A percentile compares a stretch with the other conserved stretches of the same genome.
Conservation (phyloP, 2,797 vertebrate species). For the Hafferia zeledoni region DNA sequence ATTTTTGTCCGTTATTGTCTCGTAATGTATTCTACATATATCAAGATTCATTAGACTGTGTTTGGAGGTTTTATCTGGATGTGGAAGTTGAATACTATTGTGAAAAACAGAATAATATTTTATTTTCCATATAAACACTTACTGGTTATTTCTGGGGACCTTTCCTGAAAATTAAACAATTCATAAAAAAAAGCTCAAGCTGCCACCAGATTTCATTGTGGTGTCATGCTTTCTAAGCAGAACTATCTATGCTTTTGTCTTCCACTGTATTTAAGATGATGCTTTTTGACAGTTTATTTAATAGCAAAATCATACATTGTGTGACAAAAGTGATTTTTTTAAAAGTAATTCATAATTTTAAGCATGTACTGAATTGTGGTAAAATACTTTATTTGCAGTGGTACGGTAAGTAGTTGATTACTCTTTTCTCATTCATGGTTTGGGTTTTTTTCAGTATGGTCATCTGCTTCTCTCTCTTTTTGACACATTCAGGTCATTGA, state of each 20-base stretch:
- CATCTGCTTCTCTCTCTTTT: neutral
- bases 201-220: neutral
- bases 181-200: neutral
- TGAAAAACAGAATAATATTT: neutral
- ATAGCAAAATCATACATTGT: neutral
- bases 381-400: neutral
- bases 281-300: neutral
- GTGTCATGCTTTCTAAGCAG: neutral
- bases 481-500: slow-evolving; percentile 49
- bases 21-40: neutral
- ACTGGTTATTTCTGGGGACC: neutral
- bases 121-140: neutral
- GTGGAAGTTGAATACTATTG: neutral
- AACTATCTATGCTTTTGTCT: neutral
- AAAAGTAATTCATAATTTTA: neutral
- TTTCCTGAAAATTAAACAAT: neutral
- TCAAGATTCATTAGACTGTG: neutral
- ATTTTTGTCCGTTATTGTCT: neutral
- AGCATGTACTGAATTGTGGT: neutral
- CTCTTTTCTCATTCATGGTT: neutral
- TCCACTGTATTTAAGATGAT: neutral
- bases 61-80: neutral
- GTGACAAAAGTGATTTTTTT: neutral
- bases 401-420: neutral
- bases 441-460: neutral